Conservation (phyloP, 1,140 invertebrate species). For the Caenorhabditis latens region DNA sequence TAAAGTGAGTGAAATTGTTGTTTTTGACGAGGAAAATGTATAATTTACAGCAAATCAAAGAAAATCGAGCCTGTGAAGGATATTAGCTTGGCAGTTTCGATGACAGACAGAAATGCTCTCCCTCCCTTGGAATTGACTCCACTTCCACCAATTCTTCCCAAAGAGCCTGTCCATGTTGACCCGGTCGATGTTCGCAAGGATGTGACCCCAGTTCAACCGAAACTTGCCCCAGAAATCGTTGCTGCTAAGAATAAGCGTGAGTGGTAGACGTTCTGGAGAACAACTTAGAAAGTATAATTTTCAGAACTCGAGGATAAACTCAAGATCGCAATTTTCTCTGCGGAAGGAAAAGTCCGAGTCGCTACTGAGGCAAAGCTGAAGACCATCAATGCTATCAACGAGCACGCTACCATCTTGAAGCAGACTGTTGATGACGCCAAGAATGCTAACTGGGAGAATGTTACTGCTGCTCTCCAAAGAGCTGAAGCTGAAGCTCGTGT, state of each 20-base stretch:
- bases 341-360: conserved; percentile 67
- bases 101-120: conserved; percentile 60
- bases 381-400: conserved; percentile 71
- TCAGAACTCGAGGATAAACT: conserved; percentile 65
- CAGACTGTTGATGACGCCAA: conserved; percentile 71
- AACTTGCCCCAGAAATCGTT: conserved; percentile 39
- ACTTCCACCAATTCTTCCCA: conserved; percentile 58
- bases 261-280: background rate
- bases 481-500: conserved; percentile 65
- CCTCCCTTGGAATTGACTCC: conserved; percentile 49
- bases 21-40: background rate
- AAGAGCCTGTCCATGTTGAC: conserved; percentile 55
- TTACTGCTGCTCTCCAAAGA: conserved; percentile 66
- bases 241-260: conserved; percentile 52
- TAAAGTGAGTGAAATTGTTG: conserved; percentile 8
- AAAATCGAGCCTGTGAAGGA: conserved; percentile 53
- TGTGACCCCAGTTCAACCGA: background rate
- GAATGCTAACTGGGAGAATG: conserved; percentile 69
- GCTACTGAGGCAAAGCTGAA: conserved; percentile 71
- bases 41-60: conserved; percentile 47
- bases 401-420: conserved; percentile 70
- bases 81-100: conserved; percentile 11
- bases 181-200: conserved; percentile 61
- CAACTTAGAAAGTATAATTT: conserved; percentile 20
- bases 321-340: conserved; percentile 63